Base-by-base conservation (phyloP, 2,113 vertebrate species). In the Cairina moschata region DNA sequence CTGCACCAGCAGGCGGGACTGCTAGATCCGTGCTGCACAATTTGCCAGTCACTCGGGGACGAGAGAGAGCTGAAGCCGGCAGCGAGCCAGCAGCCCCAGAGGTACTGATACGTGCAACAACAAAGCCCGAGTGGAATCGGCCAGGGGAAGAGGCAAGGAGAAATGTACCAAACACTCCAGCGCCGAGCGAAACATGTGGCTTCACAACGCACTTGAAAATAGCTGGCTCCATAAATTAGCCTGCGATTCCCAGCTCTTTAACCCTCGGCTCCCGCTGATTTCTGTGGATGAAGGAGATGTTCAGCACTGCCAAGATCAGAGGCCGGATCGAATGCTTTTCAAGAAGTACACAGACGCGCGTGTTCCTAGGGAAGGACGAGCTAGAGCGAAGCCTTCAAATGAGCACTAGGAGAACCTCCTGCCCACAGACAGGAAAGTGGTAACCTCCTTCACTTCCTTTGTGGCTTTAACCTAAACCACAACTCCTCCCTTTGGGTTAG, bases 401-500 rank as follows among this genome's bases (percentile, higher is more conserved):
- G 90, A 97, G 87, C 96, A 95, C 93, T 84, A 96, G 96, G 91
- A 97, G 97, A 97, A 94, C 96, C 94, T 94, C 94, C 92, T 96
- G 80, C 96, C 98, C 98, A 97, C 98, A 98, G 87, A 98, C 96
- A 97, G 97, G 97, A 98, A 98, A 97, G 97, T 95, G 96, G 97
- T 96, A 97, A 97, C 60, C 87, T 97, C 96, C 95, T 97, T 97
- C 96, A 93, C 96, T 98, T 98, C 98, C 98, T 97, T 71, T 98
- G 98, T 91, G 98, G 97, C 97, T 97, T 98, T 96, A 94, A 97
- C 88, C 97, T 93, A 97, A 98, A 97, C 98, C 98, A 97, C 97
- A 98, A 86, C 97, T 97, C 97, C 96, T 98, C 96, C 97, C 96
- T 93, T 85, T 93, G 79, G 89, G 91, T 95, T 95, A 90, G 56